Evolutionary conservation across 2,888 invertebrate genomes (phyloP).

Genomic region (Disparrhopalites patrizii): DNA sequence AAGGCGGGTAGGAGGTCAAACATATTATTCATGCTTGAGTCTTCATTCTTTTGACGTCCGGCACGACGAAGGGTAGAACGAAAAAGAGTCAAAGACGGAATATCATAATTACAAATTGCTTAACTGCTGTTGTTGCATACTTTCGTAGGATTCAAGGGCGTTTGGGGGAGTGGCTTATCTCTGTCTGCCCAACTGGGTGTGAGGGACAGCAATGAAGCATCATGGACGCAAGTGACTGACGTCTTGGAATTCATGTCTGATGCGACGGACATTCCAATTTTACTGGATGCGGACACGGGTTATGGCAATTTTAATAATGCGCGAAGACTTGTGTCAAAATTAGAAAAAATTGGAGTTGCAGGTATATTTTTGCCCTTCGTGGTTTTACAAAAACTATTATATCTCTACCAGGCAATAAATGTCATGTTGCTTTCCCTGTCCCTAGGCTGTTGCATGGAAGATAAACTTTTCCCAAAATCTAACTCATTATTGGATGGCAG

Average conservation of each 20-base stretch:
- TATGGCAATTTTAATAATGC: constrained; percentile 56
- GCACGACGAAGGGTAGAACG: no score
- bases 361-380: constrained; percentile 48
- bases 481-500: constrained; percentile 54
- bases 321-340: constrained; percentile 52
- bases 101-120: no score
- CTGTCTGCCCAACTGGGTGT: constrained; percentile 54
- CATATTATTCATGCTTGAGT: no score
- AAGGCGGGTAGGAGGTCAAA: no score
- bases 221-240: constrained; percentile 55
- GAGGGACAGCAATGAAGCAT: constrained; percentile 54
- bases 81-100: no score
- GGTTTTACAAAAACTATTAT: background rate
- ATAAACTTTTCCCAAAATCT: constrained; percentile 54
- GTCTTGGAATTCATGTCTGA: constrained; percentile 54
- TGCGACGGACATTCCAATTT: constrained; percentile 52
- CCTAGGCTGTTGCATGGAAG: constrained; percentile 54
- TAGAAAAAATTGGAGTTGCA: constrained; percentile 53
- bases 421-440: background rate
- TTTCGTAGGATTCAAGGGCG: constrained; percentile 50
- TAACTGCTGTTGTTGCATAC: background rate
- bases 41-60: no score
- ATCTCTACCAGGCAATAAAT: background rate
- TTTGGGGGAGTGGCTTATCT: constrained; percentile 54
- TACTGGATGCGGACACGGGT: constrained; percentile 55